Evolutionary conservation across 2,888 invertebrate species (phyloP), one percentile per base, ranked within the genome.

Genomic region (Ephialtes manifestator): DNA sequence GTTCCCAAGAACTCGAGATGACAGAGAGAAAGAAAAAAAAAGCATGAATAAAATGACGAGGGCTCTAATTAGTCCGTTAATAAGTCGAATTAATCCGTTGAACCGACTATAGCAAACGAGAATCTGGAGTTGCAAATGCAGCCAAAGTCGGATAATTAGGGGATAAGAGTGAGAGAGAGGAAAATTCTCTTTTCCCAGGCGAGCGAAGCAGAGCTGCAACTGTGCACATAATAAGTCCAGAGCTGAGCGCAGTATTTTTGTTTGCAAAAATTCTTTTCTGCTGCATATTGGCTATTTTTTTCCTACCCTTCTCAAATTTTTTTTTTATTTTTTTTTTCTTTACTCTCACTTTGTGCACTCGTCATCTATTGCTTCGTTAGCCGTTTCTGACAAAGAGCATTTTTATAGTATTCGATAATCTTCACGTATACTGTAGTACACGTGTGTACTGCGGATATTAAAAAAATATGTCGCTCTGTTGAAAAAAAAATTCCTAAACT

Each of bases 111-210:
- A 28, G 60, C 74, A 31, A 55, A 72, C 71, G 65, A 60, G n/a
- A 65, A 65, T 71, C 68, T 39, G 55, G n/a, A 79, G 35, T 71
- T 51, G 46, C 67, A 60, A 39, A 58, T 72, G 58, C 80, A 81
- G 43, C 58, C 58, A 76, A 81, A 72, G 71, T 48, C 67, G 51
- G 76, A 81, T 84, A 84, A 84, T 84, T 84, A 76, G 72, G 18
- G 65, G 63, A 46, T 70, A 68, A 46, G 55, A 72, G 46, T 20
- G 31, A 81, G 71, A 55, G 31, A 84, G 67, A 65, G 74, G 46
- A 10, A 10, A 10, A 39, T 20, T 58, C 28, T 53, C 24, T 31
- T 55, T 18, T 24, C 31, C 39, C 53, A 48, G 8, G 20, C 39
- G 43, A 43, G 13, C 20, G 20, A 39, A 39, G 18, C 10, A 39